Evolutionary conservation across 1,140 invertebrate species (phyloP), one percentile per base, ranked within the genome.

Genomic region (Drosophila mojavensis): DNA sequence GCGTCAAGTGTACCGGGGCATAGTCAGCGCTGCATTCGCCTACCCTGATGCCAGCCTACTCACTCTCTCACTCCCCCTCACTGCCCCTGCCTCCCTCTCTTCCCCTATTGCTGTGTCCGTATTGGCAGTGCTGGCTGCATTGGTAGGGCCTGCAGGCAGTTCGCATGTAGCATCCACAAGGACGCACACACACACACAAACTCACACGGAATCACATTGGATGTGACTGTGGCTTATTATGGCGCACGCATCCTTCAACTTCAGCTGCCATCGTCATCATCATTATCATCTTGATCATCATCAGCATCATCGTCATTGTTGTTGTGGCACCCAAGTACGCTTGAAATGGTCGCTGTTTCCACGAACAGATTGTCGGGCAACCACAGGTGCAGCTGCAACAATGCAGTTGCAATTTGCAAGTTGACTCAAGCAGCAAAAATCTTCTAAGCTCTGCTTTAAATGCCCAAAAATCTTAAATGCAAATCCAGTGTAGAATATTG

Each of bases 201-300:
- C 26, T 50, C 28, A 6, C 43, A 65, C n/a, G 56, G 28, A 30
- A 30, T 30, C 48, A 62, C 50, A 58, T 62, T 47, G 13, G 30
- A 30, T 62, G 43, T 66, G 54, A 28, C 28, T 59, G 48, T 41
- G 63, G 76, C 83, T 86, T 88, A 86, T 86, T 86, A 88, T 86
- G 83, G 83, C 83, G 55, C 79, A 86, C 83, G 83, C 83, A 86
- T 86, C 83, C 83, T 86, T 88, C 81, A 84, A 84, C 81, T 84
- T 84, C 79, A 86, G 60, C 83, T 55, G 74, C 63, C 69, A 75
- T 81, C 76, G 50, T 76, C 55, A 20, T 53, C 47, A 51, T 65
- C 61, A 51, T 73, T 50, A 55, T 45, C 36, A 50, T 24, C 39
- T 24, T 45, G 26, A 41, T 55, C 51, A 6, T 56, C 51, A 20